phyloP scores from a whole-genome alignment of 2,888 invertebrate species.

The Crioceris asparagi region DNA sequence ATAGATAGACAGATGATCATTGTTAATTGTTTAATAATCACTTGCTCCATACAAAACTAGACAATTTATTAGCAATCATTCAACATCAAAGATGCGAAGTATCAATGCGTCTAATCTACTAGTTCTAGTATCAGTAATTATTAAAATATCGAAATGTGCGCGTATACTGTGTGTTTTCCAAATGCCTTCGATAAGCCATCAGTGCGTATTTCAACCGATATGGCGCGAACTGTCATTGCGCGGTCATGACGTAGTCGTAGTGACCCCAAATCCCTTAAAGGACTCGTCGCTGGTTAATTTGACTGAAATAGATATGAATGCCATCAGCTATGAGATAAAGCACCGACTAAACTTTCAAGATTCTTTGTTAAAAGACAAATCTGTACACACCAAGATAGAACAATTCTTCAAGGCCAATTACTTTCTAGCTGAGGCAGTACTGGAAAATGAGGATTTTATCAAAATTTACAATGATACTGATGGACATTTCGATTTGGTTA shows the following conservation, averaged over 20 bases:
- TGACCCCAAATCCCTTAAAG: constrained; percentile 20
- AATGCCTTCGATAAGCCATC: constrained; percentile 15
- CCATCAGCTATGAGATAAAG: constrained; percentile 17
- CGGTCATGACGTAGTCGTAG: constrained; percentile 21
- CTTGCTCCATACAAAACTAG: too few species aligned
- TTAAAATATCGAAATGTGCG: constrained; percentile 4
- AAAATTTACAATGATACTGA: constrained; percentile 21
- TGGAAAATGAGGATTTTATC: constrained; percentile 21
- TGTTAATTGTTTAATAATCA: too few species aligned
- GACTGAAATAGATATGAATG: constrained; percentile 28
- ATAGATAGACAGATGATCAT: too few species aligned
- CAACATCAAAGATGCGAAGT: too few species aligned
- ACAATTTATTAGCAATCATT: too few species aligned
- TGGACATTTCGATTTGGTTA: constrained; percentile 24
- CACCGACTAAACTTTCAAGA: constrained; percentile 21
- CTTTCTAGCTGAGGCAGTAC: constrained; percentile 18
- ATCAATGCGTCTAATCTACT: too few species aligned
- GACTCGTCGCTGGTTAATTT: constrained; percentile 23
- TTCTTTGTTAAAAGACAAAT: constrained; percentile 22
- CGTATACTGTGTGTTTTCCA: constrained; percentile 9
- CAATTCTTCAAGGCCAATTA: constrained; percentile 21
- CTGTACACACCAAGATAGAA: constrained; percentile 19
- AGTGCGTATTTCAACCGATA: constrained; percentile 18
- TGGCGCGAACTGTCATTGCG: constrained; percentile 22
- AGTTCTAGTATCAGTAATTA: too few species aligned